Evolutionary conservation across 2,888 invertebrate genomes (phyloP), one percentile per base, ranked within the genome.

Genomic region (Scaptomyza parva): DNA sequence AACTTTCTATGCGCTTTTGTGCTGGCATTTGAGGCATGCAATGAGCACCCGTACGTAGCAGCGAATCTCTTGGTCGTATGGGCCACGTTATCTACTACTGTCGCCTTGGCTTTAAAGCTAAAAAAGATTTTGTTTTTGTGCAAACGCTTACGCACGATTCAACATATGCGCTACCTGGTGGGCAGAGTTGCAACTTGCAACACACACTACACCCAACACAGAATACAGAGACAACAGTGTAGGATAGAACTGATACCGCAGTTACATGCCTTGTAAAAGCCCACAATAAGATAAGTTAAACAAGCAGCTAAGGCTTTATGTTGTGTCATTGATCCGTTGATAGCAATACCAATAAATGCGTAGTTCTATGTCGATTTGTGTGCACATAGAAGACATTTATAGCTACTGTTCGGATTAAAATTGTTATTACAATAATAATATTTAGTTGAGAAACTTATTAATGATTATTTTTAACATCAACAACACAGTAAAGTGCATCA

Each of bases 11-110:
- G 54, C 63, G 53, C 68, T 52, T 75, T 85, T 78, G 75, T 74
- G 78, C 58, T 70, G 78, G 66, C 78, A 85, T 78, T 83, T 64
- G 75, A 57, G 82, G 86, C 81, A 77, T 80, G 55, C 66, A 22
- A 20, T 22, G 52, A 50, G 54, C 47, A 54, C 30, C 39, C 71
- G 37, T 39, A 45, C 50, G 44, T 51, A 37, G 35, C 37, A 9
- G 12, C 1, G 14, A 20, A 2, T 40, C 11, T 12, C 39, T 39
- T 39, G 14, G 3, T n/a, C n/a, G 24, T 33, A 17, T 22, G 26
- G 28, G 61, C 63, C 44, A 50, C 47, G 39, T 57, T 77, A 60
- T 63, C 71, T 71, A 60, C 60, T 52, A 70, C 63, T 17, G 37
- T 37, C 37, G 37, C 37, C 37, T 37, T 28, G 66, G 53, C 64